phyloP scores from a whole-genome alignment of 2,888 invertebrate species.

The Cylloceria caligata region DNA sequence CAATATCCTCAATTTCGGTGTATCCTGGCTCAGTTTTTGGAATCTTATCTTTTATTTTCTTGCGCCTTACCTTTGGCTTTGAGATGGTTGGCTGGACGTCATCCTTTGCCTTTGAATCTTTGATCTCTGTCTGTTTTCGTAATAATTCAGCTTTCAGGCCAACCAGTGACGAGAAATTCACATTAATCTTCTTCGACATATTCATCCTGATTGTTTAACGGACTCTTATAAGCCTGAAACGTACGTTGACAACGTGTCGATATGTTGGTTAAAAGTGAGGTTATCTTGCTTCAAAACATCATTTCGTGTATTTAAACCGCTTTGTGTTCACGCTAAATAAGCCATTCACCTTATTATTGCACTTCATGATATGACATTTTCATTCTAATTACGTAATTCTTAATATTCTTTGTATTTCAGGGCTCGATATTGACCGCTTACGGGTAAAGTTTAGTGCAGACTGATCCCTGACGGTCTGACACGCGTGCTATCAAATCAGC shows the following conservation, averaged over 20 bases:
- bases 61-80: constrained; percentile 80
- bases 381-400: background rate
- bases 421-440: background rate
- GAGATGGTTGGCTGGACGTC: constrained; percentile 76
- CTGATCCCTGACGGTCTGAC: too few relatives aligned
- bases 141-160: constrained; percentile 95
- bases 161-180: constrained; percentile 86
- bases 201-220: constrained; percentile 74
- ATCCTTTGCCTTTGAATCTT: constrained; percentile 88
- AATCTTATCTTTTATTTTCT: constrained; percentile 79
- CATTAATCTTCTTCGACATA: constrained; percentile 79
- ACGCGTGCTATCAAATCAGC: constrained; percentile 38
- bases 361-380: background rate
- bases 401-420: constrained; percentile 20
- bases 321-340: background rate
- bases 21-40: constrained; percentile 75
- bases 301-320: background rate
- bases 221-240: background rate
- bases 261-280: constrained; percentile 40
- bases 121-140: constrained; percentile 94
- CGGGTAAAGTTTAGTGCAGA: background rate
- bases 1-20: constrained; percentile 77
- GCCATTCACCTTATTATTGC: background rate
- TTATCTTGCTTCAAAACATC: constrained; percentile 35
- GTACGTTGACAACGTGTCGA: background rate